Base-by-base conservation (phyloP, 2,888 invertebrate species). In the Eulithis prunata region DNA sequence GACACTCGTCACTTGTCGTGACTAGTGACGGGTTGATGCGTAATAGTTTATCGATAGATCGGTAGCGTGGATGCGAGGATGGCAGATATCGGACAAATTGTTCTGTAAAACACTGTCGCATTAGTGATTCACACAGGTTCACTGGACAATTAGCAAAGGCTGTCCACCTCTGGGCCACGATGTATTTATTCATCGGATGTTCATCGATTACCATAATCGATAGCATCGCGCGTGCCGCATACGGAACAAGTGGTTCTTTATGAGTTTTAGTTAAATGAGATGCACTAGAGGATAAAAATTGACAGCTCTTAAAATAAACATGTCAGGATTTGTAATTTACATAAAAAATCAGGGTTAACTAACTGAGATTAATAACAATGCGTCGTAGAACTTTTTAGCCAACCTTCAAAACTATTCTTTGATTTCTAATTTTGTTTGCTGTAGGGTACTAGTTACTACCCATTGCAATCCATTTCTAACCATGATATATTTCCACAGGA, bases 141-240 rank as follows among this genome's bases (percentile, higher is more conserved):
- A 90, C 85, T 87, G 90, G 87, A 90, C 91, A 92, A 93, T 92
- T 93, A 93, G 92, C 89, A 90, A 90, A 92, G 92, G 92, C 91
- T 92, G 92, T 91, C 90, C 87, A 93, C 92, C 92, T 91, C 89
- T 90, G 86, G 84, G 86, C 83, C 81, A 79, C 84, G 84, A 80
- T 87, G 87, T 90, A 90, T 90, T 87, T 90, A 93, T 93, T 93
- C 91, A 92, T 91, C 92, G 91, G 90, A 90, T 91, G 92, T 90
- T 82, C 84, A 87, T 75, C 83, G 92, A 93, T 93, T 92, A 92
- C 90, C 92, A 92, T 92, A 92, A 91, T 90, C 90, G 91, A 91
- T 89, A 89, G 79, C 85, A 87, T 84, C 84, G 88, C 86, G 82
- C 89, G 91, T 86, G 86, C 84, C 86, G 91, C 92, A 91, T 91